Evolutionary conservation across 2,113 vertebrate species (phyloP).

Genomic region (Recurvirostra avosetta): DNA sequence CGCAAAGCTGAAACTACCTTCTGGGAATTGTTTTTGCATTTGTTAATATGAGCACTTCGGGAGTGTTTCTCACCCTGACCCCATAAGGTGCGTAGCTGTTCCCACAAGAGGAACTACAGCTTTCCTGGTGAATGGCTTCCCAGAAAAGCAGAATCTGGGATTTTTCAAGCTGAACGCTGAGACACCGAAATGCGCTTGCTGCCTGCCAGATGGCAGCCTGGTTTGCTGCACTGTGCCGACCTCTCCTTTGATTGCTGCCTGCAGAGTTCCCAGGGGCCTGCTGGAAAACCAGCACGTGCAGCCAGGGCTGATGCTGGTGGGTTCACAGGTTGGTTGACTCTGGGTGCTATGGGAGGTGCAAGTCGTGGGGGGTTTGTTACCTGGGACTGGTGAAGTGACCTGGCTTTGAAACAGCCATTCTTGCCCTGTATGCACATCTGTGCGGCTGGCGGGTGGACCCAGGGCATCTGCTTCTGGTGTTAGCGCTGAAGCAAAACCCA

Average conservation of each 20-base stretch:
- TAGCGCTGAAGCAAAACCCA: not conserved
- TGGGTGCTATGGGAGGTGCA: not conserved
- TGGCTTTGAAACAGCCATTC: not conserved
- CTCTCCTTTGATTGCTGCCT: not conserved
- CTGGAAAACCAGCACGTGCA: not conserved
- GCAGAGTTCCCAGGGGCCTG: too few relatives aligned
- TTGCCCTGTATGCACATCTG: fast-evolving
- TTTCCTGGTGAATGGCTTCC: not conserved
- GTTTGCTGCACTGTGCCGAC: fast-evolving
- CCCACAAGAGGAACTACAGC: not conserved
- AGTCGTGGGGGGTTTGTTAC: fast-evolving
- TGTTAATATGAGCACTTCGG: not conserved
- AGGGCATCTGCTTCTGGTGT: not conserved
- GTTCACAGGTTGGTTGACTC: fast-evolving
- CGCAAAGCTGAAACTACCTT: not conserved
- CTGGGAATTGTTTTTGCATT: not conserved
- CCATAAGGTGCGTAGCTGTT: fast-evolving
- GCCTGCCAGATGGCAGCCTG: not conserved
- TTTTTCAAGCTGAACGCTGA: not conserved
- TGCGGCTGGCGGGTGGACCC: not conserved
- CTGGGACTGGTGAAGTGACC: not conserved
- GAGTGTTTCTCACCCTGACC: not conserved
- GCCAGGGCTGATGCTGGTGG: not conserved
- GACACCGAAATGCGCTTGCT: not conserved
- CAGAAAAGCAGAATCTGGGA: not conserved